A percentile compares a stretch with the other conserved stretches of the same genome.
Conservation (phyloP, 2,888 invertebrate genomes). For the Sphaerophoria rueppellii region DNA sequence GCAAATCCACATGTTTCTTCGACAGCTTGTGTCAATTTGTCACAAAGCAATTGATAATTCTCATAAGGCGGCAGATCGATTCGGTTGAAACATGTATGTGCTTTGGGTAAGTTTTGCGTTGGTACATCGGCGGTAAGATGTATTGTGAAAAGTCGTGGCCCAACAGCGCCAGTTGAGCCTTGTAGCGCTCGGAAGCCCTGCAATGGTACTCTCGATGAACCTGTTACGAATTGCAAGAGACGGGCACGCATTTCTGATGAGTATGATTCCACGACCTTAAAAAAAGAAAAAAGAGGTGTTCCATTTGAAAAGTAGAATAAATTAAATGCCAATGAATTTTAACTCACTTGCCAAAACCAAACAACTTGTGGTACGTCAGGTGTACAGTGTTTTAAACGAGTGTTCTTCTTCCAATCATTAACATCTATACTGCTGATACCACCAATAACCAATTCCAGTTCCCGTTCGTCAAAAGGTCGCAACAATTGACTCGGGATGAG, state of each 20-base stretch:
- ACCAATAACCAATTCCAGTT: conserved; percentile 96
- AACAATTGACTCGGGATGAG: conserved; percentile 93
- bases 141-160: conserved; percentile 96
- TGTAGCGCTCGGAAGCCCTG: conserved; percentile 97
- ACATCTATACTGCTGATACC: conserved; percentile 96
- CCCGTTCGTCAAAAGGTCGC: conserved; percentile 95
- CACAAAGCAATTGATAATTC: conserved; percentile 92
- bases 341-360: conserved; percentile 86
- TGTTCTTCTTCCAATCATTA: conserved; percentile 96
- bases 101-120: conserved; percentile 97
- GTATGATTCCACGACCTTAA: conserved; percentile 90
- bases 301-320: conserved; percentile 75
- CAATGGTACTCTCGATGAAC: conserved; percentile 95
- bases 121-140: conserved; percentile 95
- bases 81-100: conserved; percentile 98
- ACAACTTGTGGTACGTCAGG: conserved; percentile 92
- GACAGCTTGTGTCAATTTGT: conserved; percentile 97
- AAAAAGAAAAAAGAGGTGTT: conserved; percentile 79
- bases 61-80: conserved; percentile 98
- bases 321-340: background rate
- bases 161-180: conserved; percentile 97
- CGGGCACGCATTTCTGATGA: conserved; percentile 97
- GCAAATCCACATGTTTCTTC: conserved; percentile 99
- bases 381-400: conserved; percentile 95
- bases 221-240: conserved; percentile 97